Base-by-base conservation (phyloP, 1,140 invertebrate species). In the Colletes gigas region DNA sequence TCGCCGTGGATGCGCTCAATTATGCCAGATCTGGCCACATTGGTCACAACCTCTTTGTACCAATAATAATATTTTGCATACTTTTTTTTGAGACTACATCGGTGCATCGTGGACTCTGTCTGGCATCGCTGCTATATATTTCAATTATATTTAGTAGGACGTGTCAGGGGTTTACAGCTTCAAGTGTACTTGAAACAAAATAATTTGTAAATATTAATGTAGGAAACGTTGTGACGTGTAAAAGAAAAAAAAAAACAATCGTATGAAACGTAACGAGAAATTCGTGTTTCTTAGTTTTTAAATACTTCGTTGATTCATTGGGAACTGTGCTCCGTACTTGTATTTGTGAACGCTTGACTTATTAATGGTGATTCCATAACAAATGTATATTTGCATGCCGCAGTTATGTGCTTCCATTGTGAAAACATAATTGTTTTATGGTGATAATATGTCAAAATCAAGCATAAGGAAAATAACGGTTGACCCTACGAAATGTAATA, bases 391-490 rank as follows among this genome's bases (percentile, higher is more conserved):
- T 89, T 87, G 83, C 84, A 90, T 88, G 85, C 85, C 83, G 91
- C 90, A 92, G 92, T 93, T 91, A 93, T 93, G 93, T 91, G 91
- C 89, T 93, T 92, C 90, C 91, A 90, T 91, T 93, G 88, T 90
- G 89, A 86, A 90, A 89, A 92, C 90, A 91, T 84, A 89, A 92
- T 92, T 90, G 90, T 89, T 93, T 91, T 92, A 89, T 93, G 90
- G 92, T 91, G 91, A 93, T 93, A 94, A 94, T 95, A 96, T 96
- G 96, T 96, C 96, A 95, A 96, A 96, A 94, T 95, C 95, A 95
- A 95, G 95, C 92, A 95, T 96, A 95, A 95, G 96, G 91, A 96
- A 96, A 95, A 96, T 96, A 93, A 96, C 95, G 93, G 96, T 96
- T 92, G 96, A 96, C 92, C 93, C 96, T 92, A 95, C 95, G 89